A percentile compares a stretch with the other conserved stretches of the same genome.
phyloP scores from a whole-genome alignment of 2,888 invertebrate species.

The Nemapogon koenigi region DNA sequence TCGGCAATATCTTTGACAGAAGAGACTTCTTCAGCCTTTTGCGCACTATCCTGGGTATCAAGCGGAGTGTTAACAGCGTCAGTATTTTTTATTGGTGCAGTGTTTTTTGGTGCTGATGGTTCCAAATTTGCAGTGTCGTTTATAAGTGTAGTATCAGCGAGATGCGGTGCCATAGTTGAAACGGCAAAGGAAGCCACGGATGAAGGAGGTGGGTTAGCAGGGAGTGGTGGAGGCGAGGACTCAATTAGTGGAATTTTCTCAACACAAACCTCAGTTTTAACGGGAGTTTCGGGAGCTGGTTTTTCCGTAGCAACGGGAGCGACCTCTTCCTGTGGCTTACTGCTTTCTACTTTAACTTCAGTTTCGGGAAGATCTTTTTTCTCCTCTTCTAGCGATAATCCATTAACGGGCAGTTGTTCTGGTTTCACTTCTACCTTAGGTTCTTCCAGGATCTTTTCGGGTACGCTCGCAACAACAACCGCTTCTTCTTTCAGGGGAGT shows the following conservation, averaged over 20 bases:
- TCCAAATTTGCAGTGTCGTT: conserved; percentile 4
- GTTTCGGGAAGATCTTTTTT: conserved; percentile 28
- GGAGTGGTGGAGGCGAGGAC: conserved; percentile 74
- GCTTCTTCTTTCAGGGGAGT: conserved; percentile 20
- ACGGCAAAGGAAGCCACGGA: conserved; percentile 78
- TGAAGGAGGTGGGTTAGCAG: conserved; percentile 76
- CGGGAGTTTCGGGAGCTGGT: conserved; percentile 49
- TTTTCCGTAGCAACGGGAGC: conserved; percentile 23
- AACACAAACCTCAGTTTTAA: conserved; percentile 62
- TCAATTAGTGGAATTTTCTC: conserved; percentile 67
- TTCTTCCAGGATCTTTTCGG: conserved; percentile 25
- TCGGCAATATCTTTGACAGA: conserved; percentile 12
- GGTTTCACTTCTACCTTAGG: conserved; percentile 30
- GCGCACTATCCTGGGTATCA: background rate
- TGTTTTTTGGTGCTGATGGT: background rate
- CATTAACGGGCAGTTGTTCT: conserved; percentile 47
- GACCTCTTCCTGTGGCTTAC: conserved; percentile 37
- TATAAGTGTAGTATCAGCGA: conserved; percentile 27
- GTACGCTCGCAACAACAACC: conserved; percentile 22
- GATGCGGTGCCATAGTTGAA: conserved; percentile 68
- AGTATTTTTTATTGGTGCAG: conserved; percentile 2
- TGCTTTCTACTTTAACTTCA: conserved; percentile 24
- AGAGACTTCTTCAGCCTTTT: background rate
- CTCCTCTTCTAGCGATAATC: conserved; percentile 43
- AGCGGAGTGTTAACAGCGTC: background rate